A percentile compares a stretch with the other conserved stretches of the same genome.
phyloP scores from a whole-genome alignment of 2,113 vertebrate genomes.

The Pipa parva region DNA sequence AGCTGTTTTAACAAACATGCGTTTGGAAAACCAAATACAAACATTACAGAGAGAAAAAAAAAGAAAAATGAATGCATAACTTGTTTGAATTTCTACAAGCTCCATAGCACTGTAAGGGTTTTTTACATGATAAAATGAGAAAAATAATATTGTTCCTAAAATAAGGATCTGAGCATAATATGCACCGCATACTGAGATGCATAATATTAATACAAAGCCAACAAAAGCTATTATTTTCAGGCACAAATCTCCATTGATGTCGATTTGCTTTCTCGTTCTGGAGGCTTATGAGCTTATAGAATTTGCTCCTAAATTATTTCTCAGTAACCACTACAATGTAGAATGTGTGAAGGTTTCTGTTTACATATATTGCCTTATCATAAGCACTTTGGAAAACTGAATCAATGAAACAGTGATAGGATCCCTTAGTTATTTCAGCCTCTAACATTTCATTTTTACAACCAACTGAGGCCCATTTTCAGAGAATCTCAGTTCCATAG shows the following conservation, averaged over 20 bases:
- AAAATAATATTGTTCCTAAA: neutral
- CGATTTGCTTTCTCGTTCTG: neutral
- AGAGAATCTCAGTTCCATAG: too few species aligned
- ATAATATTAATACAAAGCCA: constrained; percentile 2
- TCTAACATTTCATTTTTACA: too few species aligned
- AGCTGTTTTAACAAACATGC: neutral
- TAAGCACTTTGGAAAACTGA: neutral
- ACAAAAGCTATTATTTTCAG: constrained; percentile 1
- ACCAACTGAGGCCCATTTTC: too few species aligned
- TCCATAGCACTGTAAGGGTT: neutral
- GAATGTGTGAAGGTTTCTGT: neutral
- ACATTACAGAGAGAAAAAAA: neutral
- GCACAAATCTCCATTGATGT: neutral
- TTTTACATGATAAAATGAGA: neutral
- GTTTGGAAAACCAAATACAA: neutral
- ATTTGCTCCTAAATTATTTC: neutral
- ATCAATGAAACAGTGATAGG: too few species aligned
- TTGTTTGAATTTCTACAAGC: neutral
- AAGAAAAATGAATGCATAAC: neutral
- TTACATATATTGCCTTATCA: neutral
- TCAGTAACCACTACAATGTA: neutral
- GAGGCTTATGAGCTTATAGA: neutral
- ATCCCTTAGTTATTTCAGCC: neutral
- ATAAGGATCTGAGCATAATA: neutral
- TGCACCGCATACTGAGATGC: neutral